phyloP scores from a whole-genome alignment of 2,888 invertebrate genomes.

The Drosophila barbarae region DNA sequence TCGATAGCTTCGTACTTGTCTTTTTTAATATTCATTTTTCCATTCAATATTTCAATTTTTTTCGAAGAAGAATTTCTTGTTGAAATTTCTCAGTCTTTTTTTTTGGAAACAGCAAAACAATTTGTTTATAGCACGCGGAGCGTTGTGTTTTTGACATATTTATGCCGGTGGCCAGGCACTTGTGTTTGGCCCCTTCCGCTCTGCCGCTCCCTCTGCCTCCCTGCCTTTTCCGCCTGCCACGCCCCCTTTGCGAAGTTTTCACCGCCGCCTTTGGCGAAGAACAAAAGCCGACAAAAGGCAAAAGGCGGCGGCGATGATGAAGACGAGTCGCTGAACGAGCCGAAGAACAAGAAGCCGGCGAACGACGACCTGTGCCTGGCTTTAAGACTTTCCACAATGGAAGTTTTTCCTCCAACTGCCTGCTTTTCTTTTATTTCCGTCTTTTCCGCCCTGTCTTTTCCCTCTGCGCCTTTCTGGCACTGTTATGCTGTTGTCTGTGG shows the following conservation, averaged over 20 bases:
- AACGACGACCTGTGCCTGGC: constrained; percentile 37
- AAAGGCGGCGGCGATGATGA: constrained; percentile 34
- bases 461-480: not conserved
- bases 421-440: constrained; percentile 32
- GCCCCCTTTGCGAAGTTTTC: constrained; percentile 14
- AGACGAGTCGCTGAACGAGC: constrained; percentile 28
- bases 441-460: constrained; percentile 20
- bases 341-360: constrained; percentile 11
- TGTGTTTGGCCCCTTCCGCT: constrained; percentile 29
- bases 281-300: constrained; percentile 45
- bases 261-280: constrained; percentile 35
- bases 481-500: constrained; percentile 60
- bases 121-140: constrained; percentile 66
- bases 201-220: constrained; percentile 15
- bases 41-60: constrained; percentile 39
- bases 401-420: constrained; percentile 16
- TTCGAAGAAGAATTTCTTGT: constrained; percentile 9
- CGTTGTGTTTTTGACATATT: constrained; percentile 71
- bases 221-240: constrained; percentile 3
- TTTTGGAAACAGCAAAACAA: constrained; percentile 64
- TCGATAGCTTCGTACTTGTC: constrained; percentile 36
- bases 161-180: constrained; percentile 68
- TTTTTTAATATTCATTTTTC: constrained; percentile 52
- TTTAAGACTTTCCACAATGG: constrained; percentile 43
- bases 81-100: constrained; percentile 31